phyloP scores from a whole-genome alignment of 1,140 invertebrate genomes.

The Mylabris phalerata region DNA sequence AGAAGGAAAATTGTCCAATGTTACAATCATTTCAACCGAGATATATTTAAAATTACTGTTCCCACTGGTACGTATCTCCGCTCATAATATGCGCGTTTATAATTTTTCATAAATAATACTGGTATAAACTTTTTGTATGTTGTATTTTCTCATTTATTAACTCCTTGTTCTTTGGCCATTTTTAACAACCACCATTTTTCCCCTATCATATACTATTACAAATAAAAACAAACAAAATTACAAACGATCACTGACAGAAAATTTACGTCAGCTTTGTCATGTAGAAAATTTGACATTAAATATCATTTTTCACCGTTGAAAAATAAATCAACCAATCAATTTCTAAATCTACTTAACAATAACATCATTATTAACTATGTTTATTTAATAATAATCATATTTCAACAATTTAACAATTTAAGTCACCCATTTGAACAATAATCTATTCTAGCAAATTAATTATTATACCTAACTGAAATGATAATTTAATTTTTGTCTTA shows the following conservation, averaged over 20 bases:
- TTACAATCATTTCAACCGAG: conserved; percentile 9
- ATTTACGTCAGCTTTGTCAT: too few relatives aligned
- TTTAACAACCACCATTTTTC: too few relatives aligned
- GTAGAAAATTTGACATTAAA: too few relatives aligned
- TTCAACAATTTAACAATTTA: conserved; percentile 1
- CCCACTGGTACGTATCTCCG: conserved; percentile 10
- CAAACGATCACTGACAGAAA: too few relatives aligned
- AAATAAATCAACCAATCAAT: too few relatives aligned
- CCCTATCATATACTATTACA: too few relatives aligned
- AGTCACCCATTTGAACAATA: background rate
- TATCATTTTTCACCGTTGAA: too few relatives aligned
- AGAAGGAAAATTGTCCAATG: conserved; percentile 20
- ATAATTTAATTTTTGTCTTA: conserved; percentile 13
- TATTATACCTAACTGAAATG: conserved; percentile 8
- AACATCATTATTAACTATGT: too few relatives aligned
- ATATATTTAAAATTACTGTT: conserved; percentile 18
- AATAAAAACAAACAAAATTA: too few relatives aligned
- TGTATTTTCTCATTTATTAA: conserved; percentile 14
- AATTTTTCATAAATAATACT: conserved; percentile 19
- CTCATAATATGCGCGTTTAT: conserved; percentile 20
- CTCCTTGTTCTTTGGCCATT: background rate
- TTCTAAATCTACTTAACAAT: too few relatives aligned
- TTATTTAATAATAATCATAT: background rate
- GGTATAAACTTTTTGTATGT: conserved; percentile 12
- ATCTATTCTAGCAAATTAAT: conserved; percentile 2